Conservation (phyloP, 2,888 invertebrate genomes). For the Aspidiotus destructor region DNA sequence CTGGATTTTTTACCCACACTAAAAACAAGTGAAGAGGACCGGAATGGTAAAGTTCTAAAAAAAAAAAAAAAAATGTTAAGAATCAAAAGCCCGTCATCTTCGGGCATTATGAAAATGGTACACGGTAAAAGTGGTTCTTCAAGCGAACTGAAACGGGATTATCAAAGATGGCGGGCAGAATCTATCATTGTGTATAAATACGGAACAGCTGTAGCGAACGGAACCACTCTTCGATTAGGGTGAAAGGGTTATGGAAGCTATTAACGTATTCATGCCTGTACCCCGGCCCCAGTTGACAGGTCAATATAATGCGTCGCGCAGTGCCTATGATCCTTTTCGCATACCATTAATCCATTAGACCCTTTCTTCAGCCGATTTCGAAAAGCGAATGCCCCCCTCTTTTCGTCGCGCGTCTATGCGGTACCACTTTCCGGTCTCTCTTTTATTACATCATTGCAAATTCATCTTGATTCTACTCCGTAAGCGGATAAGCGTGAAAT, state of each 20-base stretch:
- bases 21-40: neutral
- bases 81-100: constrained; percentile 4
- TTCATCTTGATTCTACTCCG: constrained; percentile 26
- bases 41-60: neutral
- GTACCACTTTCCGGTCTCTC: constrained; percentile 12
- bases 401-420: neutral
- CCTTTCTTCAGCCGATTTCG: constrained; percentile 16
- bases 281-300: constrained; percentile 27
- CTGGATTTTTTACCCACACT: constrained; percentile 4
- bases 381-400: constrained; percentile 21
- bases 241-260: constrained; percentile 28
- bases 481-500: constrained; percentile 28
- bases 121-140: constrained; percentile 15
- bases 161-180: constrained; percentile 11
- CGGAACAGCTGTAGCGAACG: constrained; percentile 10
- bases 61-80: constrained; percentile 4
- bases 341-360: constrained; percentile 29
- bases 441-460: constrained; percentile 26
- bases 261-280: constrained; percentile 21
- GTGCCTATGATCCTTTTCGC: constrained; percentile 18
- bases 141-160: constrained; percentile 19
- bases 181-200: constrained; percentile 4
- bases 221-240: constrained; percentile 16
- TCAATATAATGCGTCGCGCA: constrained; percentile 21
- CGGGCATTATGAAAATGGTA: neutral